Percentiles rank a stretch among this genome's conserved stretches.
Evolutionary conservation across 2,888 invertebrate species (phyloP).

Genomic region (Sesia bembeciformis): DNA sequence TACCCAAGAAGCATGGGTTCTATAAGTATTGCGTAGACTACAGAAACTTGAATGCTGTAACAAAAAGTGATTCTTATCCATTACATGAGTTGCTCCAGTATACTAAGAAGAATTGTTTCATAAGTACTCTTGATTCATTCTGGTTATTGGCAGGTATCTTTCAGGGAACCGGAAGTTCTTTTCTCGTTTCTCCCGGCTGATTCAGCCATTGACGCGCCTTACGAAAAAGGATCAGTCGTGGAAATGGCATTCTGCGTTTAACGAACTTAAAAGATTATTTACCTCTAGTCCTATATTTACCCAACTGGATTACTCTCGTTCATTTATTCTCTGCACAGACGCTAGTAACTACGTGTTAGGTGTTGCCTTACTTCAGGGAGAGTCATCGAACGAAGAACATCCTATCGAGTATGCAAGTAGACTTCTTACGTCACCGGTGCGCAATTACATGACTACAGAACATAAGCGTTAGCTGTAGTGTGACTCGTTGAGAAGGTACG

Average conservation of each 20-base stretch:
- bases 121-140: conserved; percentile 14
- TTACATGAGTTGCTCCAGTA: conserved; percentile 17
- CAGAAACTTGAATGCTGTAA: conserved; percentile 21
- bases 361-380: conserved; percentile 19
- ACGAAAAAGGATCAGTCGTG: conserved; percentile 13
- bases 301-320: conserved; percentile 11
- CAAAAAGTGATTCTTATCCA: conserved; percentile 18
- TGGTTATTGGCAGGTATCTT: conserved; percentile 15
- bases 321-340: conserved; percentile 24
- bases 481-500: conserved; percentile 16
- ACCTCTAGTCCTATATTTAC: conserved; percentile 11
- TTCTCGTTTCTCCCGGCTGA: conserved; percentile 10
- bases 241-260: conserved; percentile 10
- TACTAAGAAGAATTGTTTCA: conserved; percentile 12
- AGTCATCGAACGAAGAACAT: conserved; percentile 9
- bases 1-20: conserved; percentile 17
- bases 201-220: conserved; percentile 11
- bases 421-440: conserved; percentile 20
- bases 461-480: conserved; percentile 27
- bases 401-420: conserved; percentile 19
- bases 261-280: conserved; percentile 9
- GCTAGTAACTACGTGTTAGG: conserved; percentile 23
- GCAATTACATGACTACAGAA: conserved; percentile 41
- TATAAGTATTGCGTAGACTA: conserved; percentile 22
- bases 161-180: conserved; percentile 23